Percentiles rank a stretch among this genome's conserved stretches.
These are phyloP conservation scores for Drosophila engyochracea DNA, from an alignment of 2,888 invertebrate genomes.

Conservation along the genomic window DNA sequence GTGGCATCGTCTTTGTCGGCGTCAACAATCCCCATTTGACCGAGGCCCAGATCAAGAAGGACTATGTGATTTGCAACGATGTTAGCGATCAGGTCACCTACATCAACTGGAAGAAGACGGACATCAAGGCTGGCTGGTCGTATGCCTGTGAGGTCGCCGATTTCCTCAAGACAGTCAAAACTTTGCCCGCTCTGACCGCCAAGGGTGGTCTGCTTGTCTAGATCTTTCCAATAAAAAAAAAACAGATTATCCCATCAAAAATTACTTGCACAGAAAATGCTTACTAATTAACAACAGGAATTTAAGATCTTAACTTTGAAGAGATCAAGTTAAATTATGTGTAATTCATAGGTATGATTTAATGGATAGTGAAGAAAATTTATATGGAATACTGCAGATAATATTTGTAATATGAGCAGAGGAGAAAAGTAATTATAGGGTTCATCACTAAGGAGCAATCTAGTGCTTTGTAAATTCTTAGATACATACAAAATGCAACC, in stretches of 20 bases:
- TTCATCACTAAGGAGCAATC: neutral
- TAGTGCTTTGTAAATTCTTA: neutral
- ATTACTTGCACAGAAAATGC: neutral
- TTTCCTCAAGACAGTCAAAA: conserved; percentile 73
- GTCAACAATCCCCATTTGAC: conserved; percentile 85
- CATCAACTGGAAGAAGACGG: conserved; percentile 78
- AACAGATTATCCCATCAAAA: conserved; percentile 16
- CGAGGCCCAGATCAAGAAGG: conserved; percentile 72
- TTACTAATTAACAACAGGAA: neutral
- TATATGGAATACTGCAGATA: neutral
- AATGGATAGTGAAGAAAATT: neutral
- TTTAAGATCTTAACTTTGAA: neutral
- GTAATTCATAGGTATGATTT: neutral
- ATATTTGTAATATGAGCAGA: neutral
- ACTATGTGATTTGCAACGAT: conserved; percentile 81
- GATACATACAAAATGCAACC: neutral
- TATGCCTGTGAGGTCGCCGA: conserved; percentile 82
- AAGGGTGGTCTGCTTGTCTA: conserved; percentile 76
- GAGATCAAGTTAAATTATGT: neutral
- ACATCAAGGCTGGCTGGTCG: conserved; percentile 81
- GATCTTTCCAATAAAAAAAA: conserved; percentile 36
- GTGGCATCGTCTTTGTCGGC: conserved; percentile 87
- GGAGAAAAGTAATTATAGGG: neutral
- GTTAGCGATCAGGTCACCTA: conserved; percentile 79
- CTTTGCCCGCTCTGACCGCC: conserved; percentile 75